Conservation (phyloP, 2,797 vertebrate species). For the Sebastes aleutianus region DNA sequence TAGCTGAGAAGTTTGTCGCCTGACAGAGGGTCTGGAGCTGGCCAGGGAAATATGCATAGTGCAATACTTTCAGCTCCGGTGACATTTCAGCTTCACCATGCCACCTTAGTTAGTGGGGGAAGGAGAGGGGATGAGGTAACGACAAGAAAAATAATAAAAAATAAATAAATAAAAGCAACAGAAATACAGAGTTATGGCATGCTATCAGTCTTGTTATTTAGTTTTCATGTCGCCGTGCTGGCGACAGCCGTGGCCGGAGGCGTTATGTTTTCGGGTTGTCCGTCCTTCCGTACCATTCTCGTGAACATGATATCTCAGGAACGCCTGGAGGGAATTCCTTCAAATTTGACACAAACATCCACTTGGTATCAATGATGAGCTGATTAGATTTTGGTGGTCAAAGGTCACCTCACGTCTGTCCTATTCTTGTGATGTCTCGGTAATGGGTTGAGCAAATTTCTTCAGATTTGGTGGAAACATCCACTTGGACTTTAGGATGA, state of each 20-base stretch:
- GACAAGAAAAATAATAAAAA: not conserved
- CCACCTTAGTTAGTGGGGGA: not conserved
- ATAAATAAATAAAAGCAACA: not conserved
- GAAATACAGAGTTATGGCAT: not conserved
- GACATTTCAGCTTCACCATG: constrained; percentile 44
- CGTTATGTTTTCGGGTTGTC: no score
- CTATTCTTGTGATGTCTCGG: no score
- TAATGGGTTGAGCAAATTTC: no score
- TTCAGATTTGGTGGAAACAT: no score
- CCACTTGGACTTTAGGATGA: no score
- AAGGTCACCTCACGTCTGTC: no score
- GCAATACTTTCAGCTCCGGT: constrained; percentile 41
- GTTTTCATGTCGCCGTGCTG: fast-evolving
- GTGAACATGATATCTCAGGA: no score
- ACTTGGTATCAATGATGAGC: fast-evolving
- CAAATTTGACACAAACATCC: no score
- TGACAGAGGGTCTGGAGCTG: constrained; percentile 51
- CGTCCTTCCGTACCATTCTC: no score
- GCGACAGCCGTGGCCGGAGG: no score
- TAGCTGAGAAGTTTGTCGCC: constrained; percentile 58
- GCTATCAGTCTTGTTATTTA: not conserved
- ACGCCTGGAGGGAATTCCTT: no score
- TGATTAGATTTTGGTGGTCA: no score
- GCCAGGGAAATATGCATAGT: constrained; percentile 55
- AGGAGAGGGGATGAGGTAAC: not conserved